Conservation (phyloP, 2,797 vertebrate species). For the Esox lucius region DNA sequence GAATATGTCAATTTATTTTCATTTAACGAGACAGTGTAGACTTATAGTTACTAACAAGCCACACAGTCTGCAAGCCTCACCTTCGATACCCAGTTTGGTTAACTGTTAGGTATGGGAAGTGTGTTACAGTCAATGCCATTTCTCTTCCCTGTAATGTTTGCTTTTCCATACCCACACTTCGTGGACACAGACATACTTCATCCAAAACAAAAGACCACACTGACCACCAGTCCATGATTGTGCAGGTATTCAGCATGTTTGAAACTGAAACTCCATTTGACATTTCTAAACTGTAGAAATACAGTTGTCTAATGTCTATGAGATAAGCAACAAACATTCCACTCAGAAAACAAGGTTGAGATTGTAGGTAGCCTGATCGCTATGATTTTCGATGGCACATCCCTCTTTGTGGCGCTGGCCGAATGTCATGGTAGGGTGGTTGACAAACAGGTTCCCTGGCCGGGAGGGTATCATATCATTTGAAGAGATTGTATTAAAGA, state of each 20-base stretch:
- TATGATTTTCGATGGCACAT: constrained; percentile 4
- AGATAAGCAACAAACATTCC: neutral
- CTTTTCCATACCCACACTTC: neutral
- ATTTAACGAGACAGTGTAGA: neutral
- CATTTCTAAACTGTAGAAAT: neutral
- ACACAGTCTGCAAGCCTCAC: neutral
- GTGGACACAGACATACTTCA: neutral
- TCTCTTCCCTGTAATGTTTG: neutral
- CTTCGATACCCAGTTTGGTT: neutral
- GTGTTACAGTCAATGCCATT: neutral
- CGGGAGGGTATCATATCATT: constrained; percentile 29
- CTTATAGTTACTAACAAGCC: neutral
- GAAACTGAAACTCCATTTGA: neutral
- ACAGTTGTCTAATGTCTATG: neutral
- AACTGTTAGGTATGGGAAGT: neutral
- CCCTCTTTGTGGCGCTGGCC: constrained; percentile 13
- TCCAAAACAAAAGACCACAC: neutral
- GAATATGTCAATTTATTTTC: neutral
- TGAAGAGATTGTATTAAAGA: constrained; percentile 27
- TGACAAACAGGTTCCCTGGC: constrained; percentile 20
- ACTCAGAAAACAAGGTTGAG: neutral
- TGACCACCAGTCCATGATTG: neutral
- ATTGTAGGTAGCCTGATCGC: neutral
- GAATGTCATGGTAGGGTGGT: constrained; percentile 32
- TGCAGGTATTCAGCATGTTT: neutral